A percentile compares a stretch with the other conserved stretches of the same genome.
Evolutionary conservation across 2,888 invertebrate species (phyloP).

Genomic region (Pristionchus exspectatus): DNA sequence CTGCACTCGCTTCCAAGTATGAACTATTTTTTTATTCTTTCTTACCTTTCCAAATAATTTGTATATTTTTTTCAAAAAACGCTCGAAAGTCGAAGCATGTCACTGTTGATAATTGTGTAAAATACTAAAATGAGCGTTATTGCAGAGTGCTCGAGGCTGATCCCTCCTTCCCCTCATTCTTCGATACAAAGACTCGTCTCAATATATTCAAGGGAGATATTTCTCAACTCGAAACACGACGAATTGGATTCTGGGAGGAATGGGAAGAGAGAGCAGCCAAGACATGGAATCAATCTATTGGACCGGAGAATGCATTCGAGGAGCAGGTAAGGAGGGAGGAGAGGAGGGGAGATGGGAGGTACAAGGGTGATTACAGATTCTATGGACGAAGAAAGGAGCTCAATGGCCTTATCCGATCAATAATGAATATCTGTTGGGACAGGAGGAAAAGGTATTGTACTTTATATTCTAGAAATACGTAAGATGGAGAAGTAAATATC

Average conservation of each 20-base stretch:
- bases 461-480: neutral
- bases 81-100: too few species aligned
- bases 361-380: conserved; percentile 80
- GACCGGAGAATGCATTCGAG: conserved; percentile 88
- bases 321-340: conserved; percentile 84
- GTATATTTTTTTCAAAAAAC: too few species aligned
- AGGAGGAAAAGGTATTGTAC: conserved; percentile 80
- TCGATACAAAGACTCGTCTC: conserved; percentile 11
- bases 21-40: neutral
- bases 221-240: conserved; percentile 54
- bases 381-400: conserved; percentile 95
- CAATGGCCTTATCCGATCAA: conserved; percentile 97
- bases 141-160: conserved; percentile 47
- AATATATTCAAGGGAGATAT: conserved; percentile 25
- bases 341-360: neutral
- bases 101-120: too few species aligned
- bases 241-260: conserved; percentile 65
- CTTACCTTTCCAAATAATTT: too few species aligned
- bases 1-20: conserved; percentile 44
- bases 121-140: too few species aligned
- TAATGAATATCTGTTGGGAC: conserved; percentile 86
- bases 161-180: conserved; percentile 25
- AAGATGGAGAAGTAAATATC: neutral
- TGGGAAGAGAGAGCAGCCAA: conserved; percentile 67
- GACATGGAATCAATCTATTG: conserved; percentile 69